Evolutionary conservation across 2,113 vertebrate genomes (phyloP).

Genomic region (Calyptomena viridis): DNA sequence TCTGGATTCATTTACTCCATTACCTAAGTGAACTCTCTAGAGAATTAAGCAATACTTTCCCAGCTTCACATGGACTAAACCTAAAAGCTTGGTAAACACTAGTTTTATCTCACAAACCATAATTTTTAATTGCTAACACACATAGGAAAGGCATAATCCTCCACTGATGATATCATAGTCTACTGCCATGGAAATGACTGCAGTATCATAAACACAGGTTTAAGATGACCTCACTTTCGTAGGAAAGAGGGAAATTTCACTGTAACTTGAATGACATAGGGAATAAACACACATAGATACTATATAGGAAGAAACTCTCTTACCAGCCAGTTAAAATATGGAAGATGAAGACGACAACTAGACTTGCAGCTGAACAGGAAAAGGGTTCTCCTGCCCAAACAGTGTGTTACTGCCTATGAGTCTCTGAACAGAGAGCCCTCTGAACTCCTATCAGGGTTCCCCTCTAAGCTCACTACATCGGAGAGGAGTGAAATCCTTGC

Average conservation of each 20-base stretch:
- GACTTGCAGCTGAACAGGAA: not conserved
- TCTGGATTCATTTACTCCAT: constrained; percentile 68
- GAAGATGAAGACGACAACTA: not conserved
- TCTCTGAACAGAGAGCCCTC: not conserved
- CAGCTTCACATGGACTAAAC: constrained; percentile 54
- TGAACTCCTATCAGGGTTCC: not conserved
- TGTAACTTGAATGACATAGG: constrained; percentile 15
- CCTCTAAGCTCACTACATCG: not conserved
- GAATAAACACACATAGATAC: not conserved
- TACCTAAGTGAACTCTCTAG: constrained; percentile 55
- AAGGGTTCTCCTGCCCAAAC: not conserved
- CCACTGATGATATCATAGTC: constrained; percentile 71
- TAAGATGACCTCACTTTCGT: constrained; percentile 56
- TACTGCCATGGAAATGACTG: constrained; percentile 70
- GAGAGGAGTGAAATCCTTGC: constrained; percentile 9
- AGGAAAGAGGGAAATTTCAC: constrained; percentile 53
- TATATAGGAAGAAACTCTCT: not conserved
- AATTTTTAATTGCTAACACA: constrained; percentile 69
- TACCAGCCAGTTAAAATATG: not conserved
- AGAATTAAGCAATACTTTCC: constrained; percentile 70
- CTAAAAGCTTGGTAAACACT: constrained; percentile 58
- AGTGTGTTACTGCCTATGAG: not conserved
- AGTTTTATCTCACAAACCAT: constrained; percentile 65
- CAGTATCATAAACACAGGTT: constrained; percentile 66
- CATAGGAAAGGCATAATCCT: constrained; percentile 57